Base-by-base conservation (phyloP, 2,888 invertebrate genomes). In the Coenonympha glycerion region DNA sequence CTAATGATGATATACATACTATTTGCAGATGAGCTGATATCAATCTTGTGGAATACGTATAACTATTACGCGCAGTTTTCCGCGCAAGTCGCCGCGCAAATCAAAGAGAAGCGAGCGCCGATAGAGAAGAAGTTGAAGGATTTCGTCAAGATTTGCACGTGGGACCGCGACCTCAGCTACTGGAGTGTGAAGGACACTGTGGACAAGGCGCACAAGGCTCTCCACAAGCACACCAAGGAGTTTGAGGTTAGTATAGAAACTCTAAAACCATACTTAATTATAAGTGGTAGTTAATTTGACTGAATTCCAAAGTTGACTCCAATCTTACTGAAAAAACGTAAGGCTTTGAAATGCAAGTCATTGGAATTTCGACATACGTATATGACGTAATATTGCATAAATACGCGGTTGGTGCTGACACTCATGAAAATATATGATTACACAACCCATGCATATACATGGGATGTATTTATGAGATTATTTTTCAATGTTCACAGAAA, bases 101-200 rank as follows among this genome's bases (percentile, higher is more conserved):
- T 96, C 6, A 90, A 90, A 44, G 89, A 90, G 26, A 87, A 93
- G 16, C 91, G 94, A 22, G 74, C 90, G 0, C 96, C 97, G 0
- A 94, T 98, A 53, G 97, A 98, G 69, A 96, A 95, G 79, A 94
- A 96, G 73, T 76, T 99, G 8, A 93, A 93, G 60, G 97, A 97
- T 61, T 96, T 95, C 70, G 94, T 99, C 0, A 97, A 98, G 78
- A 98, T 99, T 47, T 95, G 95, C 44, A 90, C 95, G 30, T 99
- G 98, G 95, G 95, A 93, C 65, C 92, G 95, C 66, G 98, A 99
- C 68, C 90, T 96, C 9, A 98, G 94, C 66, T 97, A 97, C 73
- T 98, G 96, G 92, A 93, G 97, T 24, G 92, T 99, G 47, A 96
- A 95, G 62, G 93, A 94, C 60, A 93, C 96, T 0, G 92, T 97